Evolutionary conservation across 2,113 vertebrate genomes (phyloP).

Genomic region (Eulacestoma nigropectus): DNA sequence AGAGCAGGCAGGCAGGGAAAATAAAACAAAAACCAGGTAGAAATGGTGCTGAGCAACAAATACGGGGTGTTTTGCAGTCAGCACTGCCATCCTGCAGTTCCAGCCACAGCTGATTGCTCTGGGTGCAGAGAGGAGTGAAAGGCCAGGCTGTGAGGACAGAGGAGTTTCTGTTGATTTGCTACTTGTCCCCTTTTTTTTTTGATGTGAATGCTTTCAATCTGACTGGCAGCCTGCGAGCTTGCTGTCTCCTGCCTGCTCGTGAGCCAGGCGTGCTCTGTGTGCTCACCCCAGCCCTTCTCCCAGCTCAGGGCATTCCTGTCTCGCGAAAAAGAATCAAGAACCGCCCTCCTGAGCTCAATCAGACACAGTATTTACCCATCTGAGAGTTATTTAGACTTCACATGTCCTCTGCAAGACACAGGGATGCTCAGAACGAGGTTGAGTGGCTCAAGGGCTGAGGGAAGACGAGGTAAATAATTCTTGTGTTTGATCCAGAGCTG

Average conservation of each 20-base stretch:
- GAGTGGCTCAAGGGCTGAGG: conserved; percentile 27
- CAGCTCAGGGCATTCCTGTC: neutral
- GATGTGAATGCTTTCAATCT: neutral
- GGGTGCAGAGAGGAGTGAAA: neutral
- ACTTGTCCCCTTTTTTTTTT: neutral
- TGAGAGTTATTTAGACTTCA: conserved; percentile 49
- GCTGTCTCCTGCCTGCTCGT: neutral
- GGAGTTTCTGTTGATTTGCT: neutral
- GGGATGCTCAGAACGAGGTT: neutral
- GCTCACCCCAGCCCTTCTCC: neutral
- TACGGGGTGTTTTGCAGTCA: neutral
- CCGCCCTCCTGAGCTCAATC: neutral
- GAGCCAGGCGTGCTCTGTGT: neutral
- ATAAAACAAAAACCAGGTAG: neutral
- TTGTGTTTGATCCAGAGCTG: neutral
- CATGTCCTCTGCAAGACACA: conserved; percentile 16
- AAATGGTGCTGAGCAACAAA: neutral
- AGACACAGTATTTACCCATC: neutral
- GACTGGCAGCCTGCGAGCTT: neutral
- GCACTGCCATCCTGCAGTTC: neutral
- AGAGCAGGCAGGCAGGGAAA: neutral
- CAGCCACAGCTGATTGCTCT: neutral
- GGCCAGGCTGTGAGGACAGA: neutral
- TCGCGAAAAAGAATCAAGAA: neutral
- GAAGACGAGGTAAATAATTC: conserved; percentile 50